phyloP scores from a whole-genome alignment of 1,140 invertebrate genomes.

The Brachionus plicatilis region DNA sequence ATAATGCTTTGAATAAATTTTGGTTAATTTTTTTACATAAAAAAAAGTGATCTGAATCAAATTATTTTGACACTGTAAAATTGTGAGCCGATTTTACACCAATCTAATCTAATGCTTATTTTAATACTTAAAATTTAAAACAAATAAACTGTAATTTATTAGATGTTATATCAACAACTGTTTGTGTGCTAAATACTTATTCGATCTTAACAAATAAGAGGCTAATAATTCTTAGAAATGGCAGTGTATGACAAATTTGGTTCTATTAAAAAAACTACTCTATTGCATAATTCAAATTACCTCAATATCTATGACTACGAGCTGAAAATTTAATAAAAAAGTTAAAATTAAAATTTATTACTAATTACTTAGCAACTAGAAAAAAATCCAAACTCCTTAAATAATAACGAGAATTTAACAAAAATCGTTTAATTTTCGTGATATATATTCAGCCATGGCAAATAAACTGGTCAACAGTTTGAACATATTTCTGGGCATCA shows the following conservation, averaged over 20 bases:
- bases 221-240: not conserved
- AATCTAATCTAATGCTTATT: not conserved
- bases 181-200: not conserved
- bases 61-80: too few relatives aligned
- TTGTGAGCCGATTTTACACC: too few relatives aligned
- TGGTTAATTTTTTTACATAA: too few relatives aligned
- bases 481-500: slow-evolving; percentile 42
- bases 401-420: not conserved
- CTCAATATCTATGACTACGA: slow-evolving; percentile 9
- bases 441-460: not conserved
- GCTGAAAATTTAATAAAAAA: not conserved
- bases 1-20: too few relatives aligned
- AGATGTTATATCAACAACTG: not conserved
- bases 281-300: not conserved
- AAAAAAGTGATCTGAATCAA: too few relatives aligned
- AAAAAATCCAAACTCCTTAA: not conserved
- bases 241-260: not conserved
- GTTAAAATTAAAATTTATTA: slow-evolving; percentile 12
- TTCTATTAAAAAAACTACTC: not conserved
- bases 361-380: slow-evolving; percentile 8
- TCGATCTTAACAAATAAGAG: not conserved
- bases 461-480: not conserved
- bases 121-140: not conserved
- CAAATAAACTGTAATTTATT: not conserved
- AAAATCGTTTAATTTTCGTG: not conserved